Evolutionary conservation across 2,888 invertebrate genomes (phyloP).

Genomic region (Ptychoptera contaminata): DNA sequence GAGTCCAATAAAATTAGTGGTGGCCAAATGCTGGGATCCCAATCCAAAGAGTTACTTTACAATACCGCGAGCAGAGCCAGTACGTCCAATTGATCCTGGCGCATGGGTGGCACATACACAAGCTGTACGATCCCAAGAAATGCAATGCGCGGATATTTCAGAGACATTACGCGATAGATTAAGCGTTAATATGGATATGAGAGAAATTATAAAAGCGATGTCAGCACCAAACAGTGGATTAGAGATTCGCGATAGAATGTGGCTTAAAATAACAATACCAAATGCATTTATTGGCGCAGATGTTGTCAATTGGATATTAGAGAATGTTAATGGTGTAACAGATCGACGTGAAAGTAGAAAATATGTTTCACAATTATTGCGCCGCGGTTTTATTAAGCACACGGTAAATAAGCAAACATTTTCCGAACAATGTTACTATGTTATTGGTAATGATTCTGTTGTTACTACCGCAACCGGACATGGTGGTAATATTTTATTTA

Average conservation of each 20-base stretch:
- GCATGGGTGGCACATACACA: conserved; percentile 99
- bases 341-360: conserved; percentile 91
- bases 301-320: conserved; percentile 93
- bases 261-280: conserved; percentile 98
- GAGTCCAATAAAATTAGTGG: conserved; percentile 96
- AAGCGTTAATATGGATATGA: conserved; percentile 28
- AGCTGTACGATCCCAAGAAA: conserved; percentile 63
- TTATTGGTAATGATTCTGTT: conserved; percentile 83
- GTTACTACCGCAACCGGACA: conserved; percentile 15
- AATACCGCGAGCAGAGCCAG: conserved; percentile 93
- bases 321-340: conserved; percentile 85
- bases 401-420: conserved; percentile 98
- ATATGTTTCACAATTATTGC: conserved; percentile 78
- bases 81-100: conserved; percentile 96
- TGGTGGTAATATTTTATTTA: no score
- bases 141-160: conserved; percentile 27
- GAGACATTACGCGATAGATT: conserved; percentile 22
- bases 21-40: conserved; percentile 99
- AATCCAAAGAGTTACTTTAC: conserved; percentile 96
- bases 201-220: conserved; percentile 80
- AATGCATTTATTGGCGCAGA: conserved; percentile 83
- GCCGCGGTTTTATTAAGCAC: conserved; percentile 82
- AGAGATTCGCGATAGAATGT: conserved; percentile 94
- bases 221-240: conserved; percentile 86
- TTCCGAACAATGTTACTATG: conserved; percentile 98